Percentiles rank a stretch among this genome's conserved stretches.
These are phyloP conservation scores for Cyclina sinensis DNA, from an alignment of 1,140 invertebrate genomes.

Conservation along the genomic window DNA sequence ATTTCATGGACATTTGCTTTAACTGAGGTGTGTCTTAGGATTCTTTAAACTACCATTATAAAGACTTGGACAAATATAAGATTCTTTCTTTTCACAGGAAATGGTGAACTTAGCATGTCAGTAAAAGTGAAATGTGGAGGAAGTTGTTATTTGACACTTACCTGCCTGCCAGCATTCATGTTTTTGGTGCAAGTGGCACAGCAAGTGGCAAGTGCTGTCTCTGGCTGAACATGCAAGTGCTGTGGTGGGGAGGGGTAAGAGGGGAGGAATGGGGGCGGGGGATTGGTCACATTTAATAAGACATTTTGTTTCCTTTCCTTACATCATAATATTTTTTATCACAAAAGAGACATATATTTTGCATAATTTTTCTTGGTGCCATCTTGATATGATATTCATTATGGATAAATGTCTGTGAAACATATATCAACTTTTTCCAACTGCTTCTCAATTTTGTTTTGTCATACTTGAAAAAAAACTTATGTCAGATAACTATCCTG, in stretches of 20 bases:
- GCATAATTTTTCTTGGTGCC: neutral
- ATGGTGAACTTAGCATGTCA: neutral
- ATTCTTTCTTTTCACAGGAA: neutral
- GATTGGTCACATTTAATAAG: neutral
- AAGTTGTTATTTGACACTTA: neutral
- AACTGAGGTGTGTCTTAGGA: neutral
- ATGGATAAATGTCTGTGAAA: no score
- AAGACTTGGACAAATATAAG: neutral
- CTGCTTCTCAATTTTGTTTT: no score
- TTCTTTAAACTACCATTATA: neutral
- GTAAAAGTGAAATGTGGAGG: neutral
- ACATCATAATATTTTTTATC: neutral
- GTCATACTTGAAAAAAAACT: no score
- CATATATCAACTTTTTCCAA: no score
- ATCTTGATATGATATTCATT: no score
- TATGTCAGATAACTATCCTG: no score
- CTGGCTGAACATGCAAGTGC: no score
- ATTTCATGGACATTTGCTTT: conserved; percentile 18
- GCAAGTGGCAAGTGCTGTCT: no score
- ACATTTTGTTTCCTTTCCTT: neutral
- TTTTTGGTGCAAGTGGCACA: no score
- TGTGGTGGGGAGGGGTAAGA: neutral
- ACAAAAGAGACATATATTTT: neutral
- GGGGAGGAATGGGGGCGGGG: neutral
- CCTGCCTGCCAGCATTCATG: no score